Conservation (phyloP, 2,113 vertebrate species). For the Hymenochirus boettgeri region DNA sequence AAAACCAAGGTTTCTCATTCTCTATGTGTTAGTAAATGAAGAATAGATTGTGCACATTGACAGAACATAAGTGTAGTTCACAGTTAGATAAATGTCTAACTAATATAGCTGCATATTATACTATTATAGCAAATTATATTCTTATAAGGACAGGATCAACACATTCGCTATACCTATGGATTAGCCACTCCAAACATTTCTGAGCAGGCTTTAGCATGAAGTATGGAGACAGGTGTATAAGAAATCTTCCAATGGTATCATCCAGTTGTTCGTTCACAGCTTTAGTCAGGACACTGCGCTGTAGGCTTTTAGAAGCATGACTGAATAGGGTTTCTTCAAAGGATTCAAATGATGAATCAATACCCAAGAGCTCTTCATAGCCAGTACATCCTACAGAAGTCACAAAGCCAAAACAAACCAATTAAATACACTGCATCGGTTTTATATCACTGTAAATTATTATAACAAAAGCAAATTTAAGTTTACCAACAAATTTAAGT, state of each 20-base stretch:
- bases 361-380: constrained; percentile 85
- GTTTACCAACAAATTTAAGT: too few relatives aligned
- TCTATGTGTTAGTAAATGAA: too few relatives aligned
- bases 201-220: constrained; percentile 92
- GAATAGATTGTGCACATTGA: too few relatives aligned
- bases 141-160: too few relatives aligned
- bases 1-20: too few relatives aligned
- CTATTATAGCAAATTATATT: too few relatives aligned
- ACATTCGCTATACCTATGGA: constrained; percentile 79
- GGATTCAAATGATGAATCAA: constrained; percentile 77
- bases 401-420: neutral
- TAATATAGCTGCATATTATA: too few relatives aligned
- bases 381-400: constrained; percentile 84
- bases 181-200: constrained; percentile 95
- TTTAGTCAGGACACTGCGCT: constrained; percentile 87
- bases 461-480: too few relatives aligned
- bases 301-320: constrained; percentile 70
- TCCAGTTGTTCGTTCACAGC: constrained; percentile 84
- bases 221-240: constrained; percentile 85
- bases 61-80: too few relatives aligned
- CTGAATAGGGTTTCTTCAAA: constrained; percentile 88
- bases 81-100: too few relatives aligned
- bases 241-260: constrained; percentile 76
- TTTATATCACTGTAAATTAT: too few relatives aligned
- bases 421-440: too few relatives aligned